A percentile compares a stretch with the other conserved stretches of the same genome.
Evolutionary conservation across 92 coral and sea anemone genomes (phyloP).

Genomic region (Porites rus): DNA sequence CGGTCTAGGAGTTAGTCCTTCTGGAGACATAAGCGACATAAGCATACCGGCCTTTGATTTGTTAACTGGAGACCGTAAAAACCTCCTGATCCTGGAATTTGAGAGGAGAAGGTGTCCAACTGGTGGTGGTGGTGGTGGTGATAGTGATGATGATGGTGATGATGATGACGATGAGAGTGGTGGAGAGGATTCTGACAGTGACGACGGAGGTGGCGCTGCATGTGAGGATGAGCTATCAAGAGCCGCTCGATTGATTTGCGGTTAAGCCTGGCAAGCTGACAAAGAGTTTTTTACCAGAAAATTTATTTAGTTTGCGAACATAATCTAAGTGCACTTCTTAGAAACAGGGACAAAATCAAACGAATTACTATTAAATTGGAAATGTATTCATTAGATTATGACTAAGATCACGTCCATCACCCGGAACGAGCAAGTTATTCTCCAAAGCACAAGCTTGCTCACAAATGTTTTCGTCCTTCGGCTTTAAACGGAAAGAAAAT

Average conservation of each 20-base stretch:
- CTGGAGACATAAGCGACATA: not conserved
- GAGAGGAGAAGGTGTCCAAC: not conserved
- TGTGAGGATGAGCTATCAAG: conserved; percentile 1
- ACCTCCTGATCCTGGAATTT: not conserved
- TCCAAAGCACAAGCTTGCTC: no score
- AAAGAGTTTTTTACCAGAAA: not conserved
- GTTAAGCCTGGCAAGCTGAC: not conserved
- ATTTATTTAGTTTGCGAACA: not conserved
- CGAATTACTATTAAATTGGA: no score
- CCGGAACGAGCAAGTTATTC: no score
- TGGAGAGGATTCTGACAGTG: not conserved
- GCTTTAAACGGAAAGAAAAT: no score
- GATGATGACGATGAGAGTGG: not conserved
- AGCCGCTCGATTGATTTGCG: not conserved
- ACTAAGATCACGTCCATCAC: no score
- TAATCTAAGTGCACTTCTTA: not conserved
- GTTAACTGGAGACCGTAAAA: not conserved
- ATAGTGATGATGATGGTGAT: not conserved
- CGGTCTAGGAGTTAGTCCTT: conserved; percentile 9
- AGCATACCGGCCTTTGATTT: not conserved
- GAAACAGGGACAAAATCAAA: not conserved
- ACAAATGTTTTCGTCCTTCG: no score
- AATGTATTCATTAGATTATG: no score
- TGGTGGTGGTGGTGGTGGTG: not conserved
- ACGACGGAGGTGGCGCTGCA: not conserved